Conservation (phyloP, 53 echinoderm and acorn worm species). For the Pentamera pediparva region DNA sequence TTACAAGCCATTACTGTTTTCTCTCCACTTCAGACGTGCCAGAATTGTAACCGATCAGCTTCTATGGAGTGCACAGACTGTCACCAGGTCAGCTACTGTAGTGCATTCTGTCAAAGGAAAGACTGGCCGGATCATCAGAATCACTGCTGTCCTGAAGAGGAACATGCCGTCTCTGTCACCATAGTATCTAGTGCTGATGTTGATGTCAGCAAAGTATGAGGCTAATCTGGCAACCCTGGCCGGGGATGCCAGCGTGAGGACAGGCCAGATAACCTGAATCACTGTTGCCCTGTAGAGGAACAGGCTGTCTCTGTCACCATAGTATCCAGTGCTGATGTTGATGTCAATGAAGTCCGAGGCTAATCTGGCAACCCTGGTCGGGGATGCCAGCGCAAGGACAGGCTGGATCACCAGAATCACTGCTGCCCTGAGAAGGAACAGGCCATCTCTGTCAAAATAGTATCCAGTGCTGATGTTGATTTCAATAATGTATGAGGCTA, state of each 20-base stretch:
- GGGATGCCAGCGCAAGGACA: slow-evolving; percentile 95
- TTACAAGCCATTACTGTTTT: too few species aligned
- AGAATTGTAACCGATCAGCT: slow-evolving; percentile 89
- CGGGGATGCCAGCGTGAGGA: slow-evolving; percentile 97
- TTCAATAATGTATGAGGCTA: neutral
- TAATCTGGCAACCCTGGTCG: too few species aligned
- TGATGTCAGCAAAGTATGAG: slow-evolving; percentile 5
- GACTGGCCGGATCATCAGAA: slow-evolving; percentile 92
- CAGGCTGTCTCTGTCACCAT: slow-evolving; percentile 7
- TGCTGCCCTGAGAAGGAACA: slow-evolving; percentile 45
- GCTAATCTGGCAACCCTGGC: too few species aligned
- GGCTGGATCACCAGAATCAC: slow-evolving; percentile 79
- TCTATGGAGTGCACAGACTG: slow-evolving; percentile 90
- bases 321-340: neutral
- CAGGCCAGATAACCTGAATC: slow-evolving; percentile 81
- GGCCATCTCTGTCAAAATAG: slow-evolving; percentile 7
- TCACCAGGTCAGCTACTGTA: slow-evolving; percentile 89
- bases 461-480: neutral
- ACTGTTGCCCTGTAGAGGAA: slow-evolving; percentile 49
- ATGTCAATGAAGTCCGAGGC: neutral
- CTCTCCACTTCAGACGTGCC: slow-evolving; percentile 67
- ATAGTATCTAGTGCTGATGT: neutral
- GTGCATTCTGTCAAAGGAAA: slow-evolving; percentile 93
- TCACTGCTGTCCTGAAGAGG: slow-evolving; percentile 52
- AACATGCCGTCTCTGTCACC: slow-evolving; percentile 4